These are phyloP conservation scores for Chalcosyrphus nemorum DNA, from an alignment of 2,888 invertebrate genomes.

Conservation along the genomic window DNA sequence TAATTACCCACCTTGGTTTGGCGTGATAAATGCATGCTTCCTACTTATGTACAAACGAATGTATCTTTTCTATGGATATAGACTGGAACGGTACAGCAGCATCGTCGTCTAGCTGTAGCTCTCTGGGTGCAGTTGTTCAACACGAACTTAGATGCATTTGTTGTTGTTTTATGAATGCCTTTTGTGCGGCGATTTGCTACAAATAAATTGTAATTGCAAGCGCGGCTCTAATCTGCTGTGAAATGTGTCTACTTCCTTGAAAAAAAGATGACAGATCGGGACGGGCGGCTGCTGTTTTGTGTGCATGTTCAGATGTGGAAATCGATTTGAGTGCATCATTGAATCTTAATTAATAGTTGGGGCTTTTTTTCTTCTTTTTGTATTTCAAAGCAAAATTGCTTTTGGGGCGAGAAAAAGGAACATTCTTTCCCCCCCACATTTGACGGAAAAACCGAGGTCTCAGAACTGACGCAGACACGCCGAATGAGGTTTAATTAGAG, in stretches of 20 bases:
- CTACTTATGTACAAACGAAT: conserved; percentile 27
- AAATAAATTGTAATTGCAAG: conserved; percentile 61
- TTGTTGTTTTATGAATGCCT: conserved; percentile 39
- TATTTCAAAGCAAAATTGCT: too few species aligned
- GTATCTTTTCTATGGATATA: background rate
- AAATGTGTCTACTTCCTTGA: conserved; percentile 67
- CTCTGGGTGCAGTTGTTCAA: conserved; percentile 49
- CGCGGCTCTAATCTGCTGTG: conserved; percentile 54
- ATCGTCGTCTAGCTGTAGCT: conserved; percentile 5
- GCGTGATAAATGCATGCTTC: conserved; percentile 65
- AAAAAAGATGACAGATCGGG: conserved; percentile 37
- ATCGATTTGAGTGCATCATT: conserved; percentile 51
- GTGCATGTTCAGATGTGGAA: conserved; percentile 37
- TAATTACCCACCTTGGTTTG: conserved; percentile 69
- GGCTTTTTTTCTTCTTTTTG: background rate
- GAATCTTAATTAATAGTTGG: conserved; percentile 25
- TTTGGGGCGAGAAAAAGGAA: too few species aligned
- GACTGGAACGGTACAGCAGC: conserved; percentile 16
- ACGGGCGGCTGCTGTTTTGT: background rate
- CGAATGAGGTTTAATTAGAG: too few species aligned
- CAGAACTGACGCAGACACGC: too few species aligned
- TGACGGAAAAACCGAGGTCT: too few species aligned
- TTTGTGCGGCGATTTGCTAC: conserved; percentile 48
- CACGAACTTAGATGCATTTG: conserved; percentile 64
- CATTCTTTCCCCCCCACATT: too few species aligned